Evolutionary conservation across 2,888 invertebrate genomes (phyloP), one percentile per base, ranked within the genome.

Genomic region (Lumbricus terrestris): DNA sequence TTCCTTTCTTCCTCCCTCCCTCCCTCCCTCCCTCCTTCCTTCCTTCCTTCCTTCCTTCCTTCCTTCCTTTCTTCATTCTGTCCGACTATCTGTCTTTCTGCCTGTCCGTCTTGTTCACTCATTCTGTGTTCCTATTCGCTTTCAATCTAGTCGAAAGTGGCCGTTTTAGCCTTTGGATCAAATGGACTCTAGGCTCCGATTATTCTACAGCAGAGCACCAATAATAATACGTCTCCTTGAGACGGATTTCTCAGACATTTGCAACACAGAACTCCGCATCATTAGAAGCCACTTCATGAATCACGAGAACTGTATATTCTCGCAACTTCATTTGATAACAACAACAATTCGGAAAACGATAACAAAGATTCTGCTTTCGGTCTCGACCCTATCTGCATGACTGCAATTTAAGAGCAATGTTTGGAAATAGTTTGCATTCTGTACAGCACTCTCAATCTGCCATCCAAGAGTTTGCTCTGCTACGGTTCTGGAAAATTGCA

Each of bases 311-410:
- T n/a, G 69, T 13, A 47, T n/a, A 47, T 69, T 69, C 69, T 69
- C 69, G n/a, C 69, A 69, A 69, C n/a, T 69, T n/a, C 69, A n/a
- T 69, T n/a, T n/a, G 69, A 69, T 69, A 69, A n/a, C 69, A 69
- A 23, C 54, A 69, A 13, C 23, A n/a, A 69, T 11, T 8, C 29
- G 69, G 69, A 69, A 47, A 69, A 29, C 69, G n/a, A 69, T n/a
- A 69, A 29, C 54, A 54, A 69, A n/a, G 16, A 6, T 29, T 54
- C 54, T 5, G 69, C 69, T 69, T 69, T 69, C 29, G n/a, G 69
- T 69, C 29, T 6, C n/a, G 69, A 69, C 23, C 54, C 4, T 54
- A 23, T 54, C 40, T 40, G 40, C 40, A 13, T 4, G 47, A 23
- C 47, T 47, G 23, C 16, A 69, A 69, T 23, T 47, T n/a, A n/a